Conservation (phyloP, 2,113 vertebrate genomes). For the Speoplatyrhinus poulsoni region DNA sequence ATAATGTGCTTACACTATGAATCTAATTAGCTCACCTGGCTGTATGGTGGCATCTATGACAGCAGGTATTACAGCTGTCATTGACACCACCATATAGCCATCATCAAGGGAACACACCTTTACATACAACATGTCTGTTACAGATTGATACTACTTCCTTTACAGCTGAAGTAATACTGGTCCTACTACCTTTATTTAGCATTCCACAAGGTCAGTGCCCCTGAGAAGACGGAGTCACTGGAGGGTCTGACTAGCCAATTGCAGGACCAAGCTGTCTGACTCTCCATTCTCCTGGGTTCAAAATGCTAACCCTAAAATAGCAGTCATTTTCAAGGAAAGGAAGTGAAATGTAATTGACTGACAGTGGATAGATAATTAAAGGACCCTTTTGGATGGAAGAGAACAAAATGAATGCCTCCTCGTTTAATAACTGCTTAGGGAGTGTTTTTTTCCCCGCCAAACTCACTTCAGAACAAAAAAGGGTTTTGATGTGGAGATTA, state of each 20-base stretch:
- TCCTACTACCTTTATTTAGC: constrained; percentile 12
- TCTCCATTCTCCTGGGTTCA: constrained; percentile 66
- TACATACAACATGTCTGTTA: too few relatives aligned
- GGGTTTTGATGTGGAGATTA: constrained; percentile 56
- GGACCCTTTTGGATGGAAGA: constrained; percentile 76
- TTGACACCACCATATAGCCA: not conserved
- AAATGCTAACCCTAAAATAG: constrained; percentile 78
- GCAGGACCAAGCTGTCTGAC: constrained; percentile 31
- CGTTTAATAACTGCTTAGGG: constrained; percentile 74
- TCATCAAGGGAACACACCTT: not conserved
- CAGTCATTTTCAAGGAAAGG: constrained; percentile 79
- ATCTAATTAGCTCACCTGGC: constrained; percentile 7
- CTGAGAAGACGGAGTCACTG: constrained; percentile 37
- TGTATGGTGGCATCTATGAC: not conserved
- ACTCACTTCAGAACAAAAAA: constrained; percentile 45
- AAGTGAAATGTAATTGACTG: constrained; percentile 81
- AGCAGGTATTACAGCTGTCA: constrained; percentile 7
- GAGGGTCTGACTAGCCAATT: constrained; percentile 30
- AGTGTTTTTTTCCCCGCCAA: constrained; percentile 56
- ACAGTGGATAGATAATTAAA: constrained; percentile 80
- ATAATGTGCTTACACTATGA: constrained; percentile 24
- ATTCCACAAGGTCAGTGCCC: constrained; percentile 33
- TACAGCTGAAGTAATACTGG: not conserved
- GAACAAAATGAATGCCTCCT: constrained; percentile 73
- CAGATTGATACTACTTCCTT: not conserved